These are phyloP conservation scores for Champsocephalus gunnari DNA, from an alignment of 2,797 vertebrate genomes.

Conservation along the genomic window DNA sequence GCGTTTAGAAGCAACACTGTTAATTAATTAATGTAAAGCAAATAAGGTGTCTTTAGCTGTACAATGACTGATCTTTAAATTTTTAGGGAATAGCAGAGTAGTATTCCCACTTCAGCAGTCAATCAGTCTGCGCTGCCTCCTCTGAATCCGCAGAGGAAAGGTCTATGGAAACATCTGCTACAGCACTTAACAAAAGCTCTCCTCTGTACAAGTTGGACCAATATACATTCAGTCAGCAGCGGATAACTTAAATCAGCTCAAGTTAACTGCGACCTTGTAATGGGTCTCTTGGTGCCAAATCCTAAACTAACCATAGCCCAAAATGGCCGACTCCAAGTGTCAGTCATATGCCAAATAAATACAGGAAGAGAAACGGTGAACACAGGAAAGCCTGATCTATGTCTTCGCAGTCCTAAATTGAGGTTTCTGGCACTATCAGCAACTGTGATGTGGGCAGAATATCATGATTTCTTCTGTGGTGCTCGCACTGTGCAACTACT, in stretches of 20 bases:
- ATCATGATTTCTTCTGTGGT: slow-evolving; percentile 62
- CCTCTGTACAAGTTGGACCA: slow-evolving; percentile 49
- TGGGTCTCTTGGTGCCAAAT: slow-evolving; percentile 68
- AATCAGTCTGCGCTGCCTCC: slow-evolving; percentile 62
- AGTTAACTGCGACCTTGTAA: slow-evolving; percentile 68
- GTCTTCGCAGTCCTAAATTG: slow-evolving; percentile 47
- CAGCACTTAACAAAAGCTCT: slow-evolving; percentile 63
- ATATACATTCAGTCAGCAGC: slow-evolving; percentile 65
- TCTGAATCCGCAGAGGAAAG: slow-evolving; percentile 48
- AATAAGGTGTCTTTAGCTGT: slow-evolving; percentile 34
- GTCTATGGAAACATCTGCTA: slow-evolving; percentile 80
- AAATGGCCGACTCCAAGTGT: slow-evolving; percentile 55
- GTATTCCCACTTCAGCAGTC: slow-evolving; percentile 61
- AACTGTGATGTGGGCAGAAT: slow-evolving; percentile 63
- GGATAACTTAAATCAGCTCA: slow-evolving; percentile 73
- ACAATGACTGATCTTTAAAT: slow-evolving; percentile 43
- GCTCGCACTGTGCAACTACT: slow-evolving; percentile 67
- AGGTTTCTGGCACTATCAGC: slow-evolving; percentile 65
- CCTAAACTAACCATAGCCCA: slow-evolving; percentile 70
- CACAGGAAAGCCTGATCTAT: slow-evolving; percentile 64
- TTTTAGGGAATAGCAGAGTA: slow-evolving; percentile 36
- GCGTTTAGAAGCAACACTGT: slow-evolving; percentile 23
- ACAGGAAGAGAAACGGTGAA: slow-evolving; percentile 67
- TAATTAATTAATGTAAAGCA: slow-evolving; percentile 24
- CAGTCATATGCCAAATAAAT: slow-evolving; percentile 77